These are phyloP conservation scores for Oreohelix idahoensis DNA, from an alignment of 1,140 invertebrate species.

Conservation along the genomic window DNA sequence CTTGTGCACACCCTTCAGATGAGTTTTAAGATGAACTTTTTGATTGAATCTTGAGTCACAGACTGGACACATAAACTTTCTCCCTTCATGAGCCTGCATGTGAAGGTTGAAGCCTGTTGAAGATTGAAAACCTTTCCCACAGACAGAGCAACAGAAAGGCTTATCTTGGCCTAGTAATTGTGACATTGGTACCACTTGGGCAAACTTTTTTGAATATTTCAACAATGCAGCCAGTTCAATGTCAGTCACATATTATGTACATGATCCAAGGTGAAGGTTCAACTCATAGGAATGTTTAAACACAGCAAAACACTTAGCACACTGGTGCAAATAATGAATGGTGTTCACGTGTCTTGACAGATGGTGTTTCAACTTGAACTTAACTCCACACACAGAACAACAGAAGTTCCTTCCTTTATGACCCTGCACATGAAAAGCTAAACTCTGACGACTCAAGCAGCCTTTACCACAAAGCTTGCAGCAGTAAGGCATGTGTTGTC, in stretches of 20 bases:
- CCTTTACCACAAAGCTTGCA: slow-evolving; percentile 25
- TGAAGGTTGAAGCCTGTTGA: slow-evolving; percentile 11
- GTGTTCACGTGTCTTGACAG: slow-evolving; percentile 1
- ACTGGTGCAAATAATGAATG: slow-evolving; percentile 6
- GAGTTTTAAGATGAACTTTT: slow-evolving; percentile 4
- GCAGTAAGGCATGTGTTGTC: not conserved
- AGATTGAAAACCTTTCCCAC: slow-evolving; percentile 13
- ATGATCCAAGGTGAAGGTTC: not conserved
- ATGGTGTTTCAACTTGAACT: slow-evolving; percentile 24
- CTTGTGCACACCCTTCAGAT: slow-evolving; percentile 14
- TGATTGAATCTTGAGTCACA: slow-evolving; percentile 16
- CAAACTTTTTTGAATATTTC: too few relatives aligned
- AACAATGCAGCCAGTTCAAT: too few relatives aligned
- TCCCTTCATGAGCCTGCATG: slow-evolving; percentile 12
- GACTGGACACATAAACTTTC: slow-evolving; percentile 11
- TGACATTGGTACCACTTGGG: not conserved
- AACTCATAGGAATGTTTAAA: not conserved
- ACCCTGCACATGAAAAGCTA: slow-evolving; percentile 16
- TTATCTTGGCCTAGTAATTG: not conserved
- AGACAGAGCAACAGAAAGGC: slow-evolving; percentile 15
- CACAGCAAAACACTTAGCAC: slow-evolving; percentile 4
- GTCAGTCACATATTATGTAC: not conserved
- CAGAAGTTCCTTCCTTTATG: slow-evolving; percentile 15
- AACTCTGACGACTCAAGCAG: slow-evolving; percentile 21
- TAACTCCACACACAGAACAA: not conserved